Base-by-base conservation (phyloP, 2,113 vertebrate species). In the Sinosuthora webbiana region DNA sequence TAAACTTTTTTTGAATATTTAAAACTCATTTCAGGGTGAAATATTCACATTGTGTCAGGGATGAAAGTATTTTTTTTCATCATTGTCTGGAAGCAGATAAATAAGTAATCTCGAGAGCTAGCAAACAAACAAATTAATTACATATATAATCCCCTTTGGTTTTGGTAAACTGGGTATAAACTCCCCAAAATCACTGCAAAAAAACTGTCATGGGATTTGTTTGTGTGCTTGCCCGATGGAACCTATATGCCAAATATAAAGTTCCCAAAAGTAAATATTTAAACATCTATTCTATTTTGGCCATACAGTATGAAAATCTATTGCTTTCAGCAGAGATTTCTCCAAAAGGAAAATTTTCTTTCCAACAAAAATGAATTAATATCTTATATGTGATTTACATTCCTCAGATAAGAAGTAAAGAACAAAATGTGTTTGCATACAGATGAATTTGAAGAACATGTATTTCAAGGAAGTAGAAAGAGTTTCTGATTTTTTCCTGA, bases 131-230 rank as follows among this genome's bases (percentile, higher is more conserved):
- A 19, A 25, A 70, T 21, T 7, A 27, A 33, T 52, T 71, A 13
- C 25, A 53, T 10, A 15, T 55, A 57, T 1, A 37, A 17, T 3
- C 5, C 21, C 8, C 3, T 76, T 74, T 67, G 28, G 4, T 89
- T 94, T 92, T 85, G 22, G 35, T 56, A 65, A 94, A 90, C 19
- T n/a, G 17, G 3, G 4, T 53, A 57, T 52, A 76, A 83, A 31
- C 1, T 0, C 2, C 6, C 7, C 22, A 45, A 47, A 65, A 83
- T 70, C 9, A 71, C 19, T 31, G 15, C 20, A 64, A 85, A 75
- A 75, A 62, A 42, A 21, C 15, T 50, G 6, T 6, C n/a, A 44
- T 11, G 25, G 6, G 5, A 41, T 69, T 64, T 1, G 0, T 35
- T 57, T 52, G 2, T 64, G 15, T 69, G 8, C 17, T 83, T 92